Evolutionary conservation across 2,888 invertebrate species (phyloP).

Genomic region (Thera britannica): DNA sequence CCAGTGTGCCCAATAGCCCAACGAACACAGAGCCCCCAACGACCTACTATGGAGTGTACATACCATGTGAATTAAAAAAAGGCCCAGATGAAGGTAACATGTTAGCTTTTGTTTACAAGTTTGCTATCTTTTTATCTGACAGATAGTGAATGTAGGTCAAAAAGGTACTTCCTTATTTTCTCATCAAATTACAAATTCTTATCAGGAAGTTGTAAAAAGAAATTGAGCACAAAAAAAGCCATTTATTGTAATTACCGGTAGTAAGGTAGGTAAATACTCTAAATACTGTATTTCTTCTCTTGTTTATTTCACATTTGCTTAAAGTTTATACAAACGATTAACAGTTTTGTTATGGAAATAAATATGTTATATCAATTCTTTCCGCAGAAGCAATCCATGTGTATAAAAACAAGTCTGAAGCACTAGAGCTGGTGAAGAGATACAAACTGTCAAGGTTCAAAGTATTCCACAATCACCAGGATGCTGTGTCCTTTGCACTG

Average conservation of each 20-base stretch:
- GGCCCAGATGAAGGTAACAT: constrained; percentile 79
- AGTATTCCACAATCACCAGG: constrained; percentile 88
- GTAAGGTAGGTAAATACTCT: too few species aligned
- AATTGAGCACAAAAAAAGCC: neutral
- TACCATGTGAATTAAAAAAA: constrained; percentile 81
- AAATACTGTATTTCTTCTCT: too few species aligned
- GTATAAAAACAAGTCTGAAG: constrained; percentile 89
- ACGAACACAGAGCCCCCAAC: constrained; percentile 61
- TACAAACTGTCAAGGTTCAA: constrained; percentile 93
- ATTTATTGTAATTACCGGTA: too few species aligned
- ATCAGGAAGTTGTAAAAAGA: neutral
- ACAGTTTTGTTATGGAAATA: too few species aligned
- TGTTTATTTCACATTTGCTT: too few species aligned
- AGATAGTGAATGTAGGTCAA: constrained; percentile 45
- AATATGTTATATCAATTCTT: too few species aligned
- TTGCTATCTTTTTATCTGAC: constrained; percentile 16
- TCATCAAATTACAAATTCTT: constrained; percentile 8
- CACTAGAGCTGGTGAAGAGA: constrained; percentile 90
- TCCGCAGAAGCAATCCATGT: constrained; percentile 83
- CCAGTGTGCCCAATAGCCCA: constrained; percentile 59
- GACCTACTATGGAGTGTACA: constrained; percentile 80
- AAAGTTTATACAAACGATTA: too few species aligned
- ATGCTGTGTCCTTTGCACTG: constrained; percentile 90
- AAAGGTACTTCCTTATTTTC: constrained; percentile 34
- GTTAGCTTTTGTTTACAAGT: constrained; percentile 6